A percentile compares a stretch with the other conserved stretches of the same genome.
Conservation (phyloP, 2,888 invertebrate genomes). For the Harpalus rubripes region DNA sequence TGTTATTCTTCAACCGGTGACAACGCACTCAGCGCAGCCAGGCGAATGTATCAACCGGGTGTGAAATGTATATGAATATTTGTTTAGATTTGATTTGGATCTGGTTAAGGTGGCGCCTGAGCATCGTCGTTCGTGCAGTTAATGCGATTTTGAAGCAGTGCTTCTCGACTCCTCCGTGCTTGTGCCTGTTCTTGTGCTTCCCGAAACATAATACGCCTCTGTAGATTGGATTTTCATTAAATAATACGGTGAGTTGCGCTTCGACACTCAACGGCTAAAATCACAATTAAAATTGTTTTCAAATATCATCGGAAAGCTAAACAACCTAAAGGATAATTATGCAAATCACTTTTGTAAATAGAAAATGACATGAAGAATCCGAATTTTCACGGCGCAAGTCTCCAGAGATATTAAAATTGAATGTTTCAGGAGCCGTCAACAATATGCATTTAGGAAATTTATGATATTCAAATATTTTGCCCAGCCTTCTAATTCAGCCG, state of each 20-base stretch:
- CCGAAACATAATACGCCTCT: constrained; percentile 38
- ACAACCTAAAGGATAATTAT: not conserved
- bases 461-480: too few species aligned
- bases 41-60: not conserved
- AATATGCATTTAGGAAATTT: too few species aligned
- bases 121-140: constrained; percentile 6
- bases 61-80: constrained; percentile 2
- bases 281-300: constrained; percentile 57
- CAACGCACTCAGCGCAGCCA: too few species aligned
- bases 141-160: constrained; percentile 57
- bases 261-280: constrained; percentile 37
- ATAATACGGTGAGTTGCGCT: constrained; percentile 27
- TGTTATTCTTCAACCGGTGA: too few species aligned
- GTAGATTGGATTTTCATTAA: constrained; percentile 54
- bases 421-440: too few species aligned
- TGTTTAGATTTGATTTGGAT: not conserved
- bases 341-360: not conserved
- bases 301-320: constrained; percentile 32
- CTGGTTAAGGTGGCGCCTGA: not conserved
- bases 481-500: too few species aligned
- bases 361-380: too few species aligned
- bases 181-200: constrained; percentile 1
- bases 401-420: too few species aligned
- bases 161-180: constrained; percentile 22
- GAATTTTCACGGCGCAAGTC: too few species aligned